Conservation (phyloP, 2,888 invertebrate species). For the Euzetes globulus region DNA sequence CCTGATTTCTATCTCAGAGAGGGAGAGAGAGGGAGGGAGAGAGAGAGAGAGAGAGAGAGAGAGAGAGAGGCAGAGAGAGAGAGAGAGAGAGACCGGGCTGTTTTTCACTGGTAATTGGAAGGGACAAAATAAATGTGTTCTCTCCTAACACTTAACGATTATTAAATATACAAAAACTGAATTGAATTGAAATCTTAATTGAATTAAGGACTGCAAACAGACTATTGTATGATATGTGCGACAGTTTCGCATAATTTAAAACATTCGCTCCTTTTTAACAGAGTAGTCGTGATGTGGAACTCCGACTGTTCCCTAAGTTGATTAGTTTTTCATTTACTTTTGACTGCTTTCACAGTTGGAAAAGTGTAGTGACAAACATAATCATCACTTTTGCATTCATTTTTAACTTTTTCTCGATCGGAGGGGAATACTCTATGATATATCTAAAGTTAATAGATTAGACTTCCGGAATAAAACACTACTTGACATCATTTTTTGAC, state of each 20-base stretch:
- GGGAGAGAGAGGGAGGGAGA: neutral
- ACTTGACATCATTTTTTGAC: constrained; percentile 21
- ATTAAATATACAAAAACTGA: constrained; percentile 24
- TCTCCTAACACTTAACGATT: constrained; percentile 25
- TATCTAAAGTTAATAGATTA: neutral
- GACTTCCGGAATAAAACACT: constrained; percentile 19
- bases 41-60: constrained; percentile 20
- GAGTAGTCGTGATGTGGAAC: neutral
- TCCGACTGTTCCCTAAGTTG: constrained; percentile 13
- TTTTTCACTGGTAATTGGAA: neutral
- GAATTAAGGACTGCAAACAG: neutral
- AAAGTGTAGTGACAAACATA: constrained; percentile 6
- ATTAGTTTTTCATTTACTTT: constrained; percentile 30
- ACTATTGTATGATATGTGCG: constrained; percentile 1
- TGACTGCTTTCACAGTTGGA: constrained; percentile 16
- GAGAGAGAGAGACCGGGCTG: neutral
- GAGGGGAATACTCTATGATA: neutral
- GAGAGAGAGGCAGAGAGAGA: constrained; percentile 10
- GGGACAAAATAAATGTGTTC: constrained; percentile 19
- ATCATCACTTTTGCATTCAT: constrained; percentile 25
- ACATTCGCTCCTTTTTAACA: neutral
- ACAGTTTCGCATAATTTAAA: constrained; percentile 24
- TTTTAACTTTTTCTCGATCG: constrained; percentile 1
- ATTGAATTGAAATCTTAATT: constrained; percentile 24
- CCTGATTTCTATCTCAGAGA: no score